Evolutionary conservation across 2,797 vertebrate species (phyloP), one percentile per base, ranked within the genome.

Genomic region (Neomorphus geoffroyi): DNA sequence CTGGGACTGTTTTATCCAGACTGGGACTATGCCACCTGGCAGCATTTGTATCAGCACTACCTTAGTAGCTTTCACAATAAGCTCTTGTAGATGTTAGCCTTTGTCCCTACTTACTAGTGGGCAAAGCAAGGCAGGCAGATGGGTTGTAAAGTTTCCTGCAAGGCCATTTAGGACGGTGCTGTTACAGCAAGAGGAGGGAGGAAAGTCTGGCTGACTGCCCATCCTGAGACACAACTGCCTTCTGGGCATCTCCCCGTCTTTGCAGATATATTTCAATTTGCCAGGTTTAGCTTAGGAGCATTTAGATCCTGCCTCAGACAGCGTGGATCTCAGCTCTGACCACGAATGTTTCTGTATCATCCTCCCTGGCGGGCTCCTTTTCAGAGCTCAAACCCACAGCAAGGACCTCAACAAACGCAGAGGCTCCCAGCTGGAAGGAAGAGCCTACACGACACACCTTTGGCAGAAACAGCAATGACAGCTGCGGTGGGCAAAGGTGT

Each of bases 401-500:
- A 46, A 62, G 78, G 75, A 10, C 22, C 57, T 81, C 46, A 26
- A 3, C 33, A 26, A 19, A 0, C 0, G 2, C 70, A 53, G 61
- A 70, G 27, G n/a, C 56, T 60, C 64, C 35, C 60, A 37, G 45
- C 46, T 33, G 37, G 81, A 64, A 74, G 45, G 57, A 85, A 39
- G 51, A 74, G 18, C 67, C 0, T 0, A 23, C 1, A 1, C 0
- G 1, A 32, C 0, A 2, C 37, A 64, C 27, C 60, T 93, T 73
- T 74, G 84, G 73, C 58, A 73, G 67, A 50, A 66, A 10, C 4
- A 0, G 43, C 82, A 60, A 3, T 37, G 61, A 57, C 89, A 81
- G 64, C 90, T 91, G 80, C 1, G 4, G 30, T 2, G 24, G 79
- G 75, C 72, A 83, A 57, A 64, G 67, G 75, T 89, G 82, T 51